These are phyloP conservation scores for Muscina levida DNA, from an alignment of 2,888 invertebrate genomes.

Conservation along the genomic window DNA sequence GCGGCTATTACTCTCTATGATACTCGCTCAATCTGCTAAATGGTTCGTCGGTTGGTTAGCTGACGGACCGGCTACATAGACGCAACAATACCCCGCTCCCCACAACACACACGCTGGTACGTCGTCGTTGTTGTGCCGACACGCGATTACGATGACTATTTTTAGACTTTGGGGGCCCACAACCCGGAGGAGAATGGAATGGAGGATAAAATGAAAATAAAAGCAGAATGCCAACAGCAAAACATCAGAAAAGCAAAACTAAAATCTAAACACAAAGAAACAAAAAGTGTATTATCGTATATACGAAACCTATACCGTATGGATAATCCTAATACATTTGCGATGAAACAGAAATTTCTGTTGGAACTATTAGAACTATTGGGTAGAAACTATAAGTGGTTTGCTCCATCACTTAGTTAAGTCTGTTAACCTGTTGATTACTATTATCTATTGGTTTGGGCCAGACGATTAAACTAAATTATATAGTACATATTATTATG, in stretches of 20 bases:
- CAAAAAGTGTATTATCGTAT: not conserved
- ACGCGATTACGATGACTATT: conserved; percentile 46
- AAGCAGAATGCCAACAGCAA: conserved; percentile 19
- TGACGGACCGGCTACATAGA: conserved; percentile 43
- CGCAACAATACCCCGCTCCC: conserved; percentile 13
- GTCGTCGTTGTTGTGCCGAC: no score
- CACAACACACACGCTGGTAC: no score
- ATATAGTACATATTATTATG: conserved; percentile 1
- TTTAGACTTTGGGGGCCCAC: conserved; percentile 54
- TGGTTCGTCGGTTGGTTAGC: conserved; percentile 32
- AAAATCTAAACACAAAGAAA: not conserved
- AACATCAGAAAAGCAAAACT: not conserved
- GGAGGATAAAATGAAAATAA: conserved; percentile 28
- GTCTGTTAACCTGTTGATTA: conserved; percentile 7
- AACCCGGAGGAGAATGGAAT: conserved; percentile 32
- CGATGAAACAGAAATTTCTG: not conserved
- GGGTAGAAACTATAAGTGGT: conserved; percentile 8
- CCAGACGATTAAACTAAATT: not conserved
- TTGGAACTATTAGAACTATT: no score
- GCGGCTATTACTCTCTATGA: conserved; percentile 22
- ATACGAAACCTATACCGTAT: not conserved
- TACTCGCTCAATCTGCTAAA: conserved; percentile 8
- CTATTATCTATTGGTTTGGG: not conserved
- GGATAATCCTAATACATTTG: no score
- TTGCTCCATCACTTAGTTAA: no score